Evolutionary conservation across 1,140 invertebrate species (phyloP).

Genomic region (Chelonus insularis): DNA sequence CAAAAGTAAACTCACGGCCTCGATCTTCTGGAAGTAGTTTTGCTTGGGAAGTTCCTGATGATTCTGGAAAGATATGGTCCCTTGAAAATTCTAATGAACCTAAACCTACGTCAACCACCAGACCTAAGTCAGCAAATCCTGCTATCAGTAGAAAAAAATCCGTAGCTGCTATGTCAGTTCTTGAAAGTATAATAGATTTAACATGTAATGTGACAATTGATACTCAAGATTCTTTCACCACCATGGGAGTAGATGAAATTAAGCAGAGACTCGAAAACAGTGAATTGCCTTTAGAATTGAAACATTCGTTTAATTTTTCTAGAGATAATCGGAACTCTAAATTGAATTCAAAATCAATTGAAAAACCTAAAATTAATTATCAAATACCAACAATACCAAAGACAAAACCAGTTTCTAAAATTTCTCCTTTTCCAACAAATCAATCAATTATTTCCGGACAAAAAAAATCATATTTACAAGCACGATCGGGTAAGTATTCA

Average conservation of each 20-base stretch:
- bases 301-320: not conserved
- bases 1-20: slow-evolving; percentile 22
- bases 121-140: not conserved
- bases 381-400: too few species aligned
- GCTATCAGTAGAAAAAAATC: slow-evolving; percentile 5
- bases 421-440: too few species aligned
- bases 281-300: not conserved
- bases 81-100: not conserved
- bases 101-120: not conserved
- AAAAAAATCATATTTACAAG: not conserved
- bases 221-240: not conserved
- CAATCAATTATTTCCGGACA: not conserved
- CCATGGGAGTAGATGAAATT: not conserved
- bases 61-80: slow-evolving; percentile 4
- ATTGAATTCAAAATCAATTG: not conserved
- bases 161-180: not conserved
- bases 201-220: not conserved
- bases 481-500: slow-evolving; percentile 9
- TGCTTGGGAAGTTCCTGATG: slow-evolving; percentile 29
- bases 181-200: slow-evolving; percentile 10
- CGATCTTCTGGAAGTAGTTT: slow-evolving; percentile 21
- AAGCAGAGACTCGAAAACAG: not conserved
- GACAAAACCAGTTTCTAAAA: too few species aligned
- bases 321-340: not conserved
- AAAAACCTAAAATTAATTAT: not conserved